Base-by-base conservation (phyloP, 2,113 vertebrate species). In the Morone saxatilis region DNA sequence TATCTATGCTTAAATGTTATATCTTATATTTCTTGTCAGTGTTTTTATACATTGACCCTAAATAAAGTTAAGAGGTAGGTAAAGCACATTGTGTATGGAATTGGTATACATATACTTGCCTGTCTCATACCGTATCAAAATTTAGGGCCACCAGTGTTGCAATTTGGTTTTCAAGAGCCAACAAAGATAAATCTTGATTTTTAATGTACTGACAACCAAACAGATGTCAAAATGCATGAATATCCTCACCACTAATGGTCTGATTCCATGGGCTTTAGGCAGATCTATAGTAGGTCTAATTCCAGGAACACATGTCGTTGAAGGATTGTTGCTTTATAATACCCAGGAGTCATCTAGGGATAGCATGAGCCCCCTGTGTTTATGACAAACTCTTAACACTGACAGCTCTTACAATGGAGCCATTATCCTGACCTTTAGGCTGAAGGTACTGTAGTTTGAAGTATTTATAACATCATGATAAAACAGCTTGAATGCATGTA, bases 231-330 rank as follows among this genome's bases (percentile, higher is more conserved):
- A 65, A 56, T 54, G 22, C 47, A 81, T 43, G 36, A 51, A 56
- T 48, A 76, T 71, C 72, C 67, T 74, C 40, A 22, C 17, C 7
- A 69, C 71, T 75, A 38, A 79, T 61, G 60, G 16, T 68, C 81
- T 78, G 65, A 81, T 70, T 86, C 74, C 51, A 41, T 62, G 43
- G 54, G 70, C 76, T 80, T 80, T 62, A 82, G 70, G 41, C 73
- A 74, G 65, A 78, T 71, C 74, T 71, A 75, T 31, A 38, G 45
- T 17, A 12, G 51, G 50, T 12, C 75, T 82, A 79, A 92, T 84
- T 85, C 87, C 45, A 84, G 60, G 47, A 82, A 84, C 88, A 89
- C 90, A 90, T 92, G 89, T 80, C 89, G 83, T 80, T 80, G 59
- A 83, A 75, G 73, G 71, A 81, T 68, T 87, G 78, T 19, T 79